These are phyloP conservation scores for Gobio gobio DNA, from an alignment of 2,113 vertebrate genomes.

Conservation along the genomic window DNA sequence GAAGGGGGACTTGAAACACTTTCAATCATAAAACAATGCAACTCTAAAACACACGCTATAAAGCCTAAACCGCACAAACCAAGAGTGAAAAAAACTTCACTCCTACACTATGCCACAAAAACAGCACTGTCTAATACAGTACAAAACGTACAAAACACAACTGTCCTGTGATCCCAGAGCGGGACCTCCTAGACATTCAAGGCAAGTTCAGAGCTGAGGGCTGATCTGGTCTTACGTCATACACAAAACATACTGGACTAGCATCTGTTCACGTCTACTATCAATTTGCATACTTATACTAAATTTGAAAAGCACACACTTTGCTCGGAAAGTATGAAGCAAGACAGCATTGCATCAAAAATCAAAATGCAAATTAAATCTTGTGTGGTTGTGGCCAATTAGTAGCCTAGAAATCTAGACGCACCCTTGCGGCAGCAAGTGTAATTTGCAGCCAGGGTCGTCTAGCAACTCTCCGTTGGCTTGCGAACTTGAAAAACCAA, in stretches of 20 bases:
- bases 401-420: no score
- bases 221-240: not conserved
- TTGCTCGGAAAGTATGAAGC: not conserved
- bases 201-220: not conserved
- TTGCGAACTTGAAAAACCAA: no score
- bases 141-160: not conserved
- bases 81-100: not conserved
- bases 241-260: not conserved
- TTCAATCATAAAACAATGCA: conserved; percentile 18
- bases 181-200: not conserved
- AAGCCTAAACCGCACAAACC: conserved; percentile 21
- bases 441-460: no score
- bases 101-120: not conserved
- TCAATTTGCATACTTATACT: not conserved
- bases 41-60: conserved; percentile 14
- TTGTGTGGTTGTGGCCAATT: no score
- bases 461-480: no score
- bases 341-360: not conserved
- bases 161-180: not conserved
- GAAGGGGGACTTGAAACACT: not conserved
- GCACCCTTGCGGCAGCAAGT: no score
- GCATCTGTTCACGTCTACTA: not conserved
- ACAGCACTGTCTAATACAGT: not conserved
- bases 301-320: not conserved
- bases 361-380: no score